Percentiles rank a stretch among this genome's conserved stretches.
Conservation (phyloP, 2,797 vertebrate species). For the Rachycentron canadum region DNA sequence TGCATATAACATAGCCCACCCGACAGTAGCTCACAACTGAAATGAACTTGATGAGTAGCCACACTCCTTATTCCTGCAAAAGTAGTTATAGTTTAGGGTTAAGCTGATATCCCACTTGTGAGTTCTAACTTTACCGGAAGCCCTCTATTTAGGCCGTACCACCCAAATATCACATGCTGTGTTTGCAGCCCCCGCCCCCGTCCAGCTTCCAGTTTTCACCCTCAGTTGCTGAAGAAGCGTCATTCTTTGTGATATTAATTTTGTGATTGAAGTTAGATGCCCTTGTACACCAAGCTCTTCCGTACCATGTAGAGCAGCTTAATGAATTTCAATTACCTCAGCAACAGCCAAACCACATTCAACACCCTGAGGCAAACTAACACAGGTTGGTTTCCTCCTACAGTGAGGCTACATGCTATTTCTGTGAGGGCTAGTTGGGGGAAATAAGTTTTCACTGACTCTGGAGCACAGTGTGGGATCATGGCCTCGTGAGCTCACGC, state of each 20-base stretch:
- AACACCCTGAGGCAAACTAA: slow-evolving; percentile 69
- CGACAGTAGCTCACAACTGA: slow-evolving; percentile 22
- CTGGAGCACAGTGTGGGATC: slow-evolving; percentile 65
- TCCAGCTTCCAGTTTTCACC: slow-evolving; percentile 33
- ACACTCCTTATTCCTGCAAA: not conserved
- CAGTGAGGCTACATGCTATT: slow-evolving; percentile 60
- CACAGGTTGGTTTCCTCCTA: slow-evolving; percentile 72
- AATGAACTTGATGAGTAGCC: slow-evolving; percentile 30
- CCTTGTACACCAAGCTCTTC: slow-evolving; percentile 20
- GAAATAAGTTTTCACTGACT: slow-evolving; percentile 74
- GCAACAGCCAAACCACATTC: slow-evolving; percentile 78
- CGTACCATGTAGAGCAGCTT: slow-evolving; percentile 55
- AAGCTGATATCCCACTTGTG: slow-evolving; percentile 22
- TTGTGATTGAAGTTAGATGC: slow-evolving; percentile 44
- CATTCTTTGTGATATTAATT: slow-evolving; percentile 39
- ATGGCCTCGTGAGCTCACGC: slow-evolving; percentile 61
- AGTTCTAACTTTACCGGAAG: slow-evolving; percentile 32
- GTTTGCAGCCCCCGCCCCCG: not conserved
- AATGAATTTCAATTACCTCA: slow-evolving; percentile 69
- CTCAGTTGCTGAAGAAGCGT: slow-evolving; percentile 32
- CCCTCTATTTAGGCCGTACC: slow-evolving; percentile 1
- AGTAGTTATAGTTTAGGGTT: slow-evolving; percentile 13
- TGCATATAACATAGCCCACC: slow-evolving; percentile 13
- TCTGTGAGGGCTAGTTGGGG: slow-evolving; percentile 67
- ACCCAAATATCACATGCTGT: slow-evolving; percentile 37